These are phyloP conservation scores for Phrynocephalus vlangalii DNA, from an alignment of 2,797 vertebrate species.

Conservation along the genomic window DNA sequence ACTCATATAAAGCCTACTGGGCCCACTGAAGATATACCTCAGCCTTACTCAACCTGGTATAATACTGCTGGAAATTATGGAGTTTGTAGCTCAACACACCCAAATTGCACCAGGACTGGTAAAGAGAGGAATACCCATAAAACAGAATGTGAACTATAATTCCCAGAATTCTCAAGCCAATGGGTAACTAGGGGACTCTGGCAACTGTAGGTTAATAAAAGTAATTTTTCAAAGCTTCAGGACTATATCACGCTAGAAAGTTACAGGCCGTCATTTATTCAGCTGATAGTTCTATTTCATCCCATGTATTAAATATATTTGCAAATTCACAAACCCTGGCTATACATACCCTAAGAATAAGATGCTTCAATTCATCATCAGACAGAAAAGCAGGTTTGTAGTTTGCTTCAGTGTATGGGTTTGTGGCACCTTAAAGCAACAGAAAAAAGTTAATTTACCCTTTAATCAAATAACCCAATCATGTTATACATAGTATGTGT, in stretches of 20 bases:
- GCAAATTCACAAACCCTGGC: conserved; percentile 20
- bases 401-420: conserved; percentile 98
- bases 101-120: not conserved
- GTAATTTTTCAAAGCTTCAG: no score
- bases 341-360: conserved; percentile 93
- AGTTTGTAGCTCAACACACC: not conserved
- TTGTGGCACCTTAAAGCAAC: conserved; percentile 87
- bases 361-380: conserved; percentile 97
- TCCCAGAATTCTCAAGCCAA: no score
- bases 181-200: no score
- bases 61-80: not conserved
- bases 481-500: not conserved
- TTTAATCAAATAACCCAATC: conserved; percentile 13
- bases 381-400: conserved; percentile 99
- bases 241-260: not conserved
- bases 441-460: conserved; percentile 17
- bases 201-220: no score
- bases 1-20: not conserved
- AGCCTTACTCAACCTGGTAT: not conserved
- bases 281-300: not conserved
- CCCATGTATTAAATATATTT: not conserved
- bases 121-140: no score
- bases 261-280: not conserved
- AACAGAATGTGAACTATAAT: no score
- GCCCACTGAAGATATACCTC: not conserved